These are phyloP conservation scores for Dyspetes luteomarginatus DNA, from an alignment of 2,888 invertebrate genomes.

Conservation along the genomic window DNA sequence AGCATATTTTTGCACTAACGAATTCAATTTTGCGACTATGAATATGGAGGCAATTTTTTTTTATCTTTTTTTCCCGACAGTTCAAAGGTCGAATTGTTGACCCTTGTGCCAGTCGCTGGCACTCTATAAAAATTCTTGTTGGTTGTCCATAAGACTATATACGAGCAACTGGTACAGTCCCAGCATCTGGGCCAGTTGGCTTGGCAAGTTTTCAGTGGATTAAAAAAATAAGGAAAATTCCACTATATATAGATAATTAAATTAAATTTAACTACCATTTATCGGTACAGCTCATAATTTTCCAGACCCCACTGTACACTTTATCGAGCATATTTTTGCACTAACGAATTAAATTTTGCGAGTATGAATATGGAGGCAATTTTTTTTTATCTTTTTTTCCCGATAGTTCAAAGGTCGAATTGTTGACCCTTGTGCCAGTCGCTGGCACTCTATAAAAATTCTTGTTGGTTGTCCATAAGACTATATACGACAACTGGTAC, in stretches of 20 bases:
- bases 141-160: too few relatives aligned
- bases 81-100: not conserved
- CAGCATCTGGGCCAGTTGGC: too few relatives aligned
- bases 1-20: too few relatives aligned
- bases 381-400: not conserved
- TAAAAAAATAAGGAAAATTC: not conserved
- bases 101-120: not conserved
- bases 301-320: not conserved
- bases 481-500: too few relatives aligned
- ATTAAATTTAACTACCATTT: too few relatives aligned
- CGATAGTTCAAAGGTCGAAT: not conserved
- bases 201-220: not conserved
- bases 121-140: not conserved
- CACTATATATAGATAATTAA: not conserved
- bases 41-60: not conserved
- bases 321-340: too few relatives aligned
- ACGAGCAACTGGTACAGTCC: too few relatives aligned
- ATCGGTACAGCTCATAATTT: not conserved
- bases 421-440: not conserved
- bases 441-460: not conserved
- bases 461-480: too few relatives aligned
- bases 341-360: not conserved
- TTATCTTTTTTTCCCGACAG: not conserved
- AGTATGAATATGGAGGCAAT: not conserved
- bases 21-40: not conserved